phyloP scores from a whole-genome alignment of 2,797 vertebrate genomes.

The Emydoidea blandingii region DNA sequence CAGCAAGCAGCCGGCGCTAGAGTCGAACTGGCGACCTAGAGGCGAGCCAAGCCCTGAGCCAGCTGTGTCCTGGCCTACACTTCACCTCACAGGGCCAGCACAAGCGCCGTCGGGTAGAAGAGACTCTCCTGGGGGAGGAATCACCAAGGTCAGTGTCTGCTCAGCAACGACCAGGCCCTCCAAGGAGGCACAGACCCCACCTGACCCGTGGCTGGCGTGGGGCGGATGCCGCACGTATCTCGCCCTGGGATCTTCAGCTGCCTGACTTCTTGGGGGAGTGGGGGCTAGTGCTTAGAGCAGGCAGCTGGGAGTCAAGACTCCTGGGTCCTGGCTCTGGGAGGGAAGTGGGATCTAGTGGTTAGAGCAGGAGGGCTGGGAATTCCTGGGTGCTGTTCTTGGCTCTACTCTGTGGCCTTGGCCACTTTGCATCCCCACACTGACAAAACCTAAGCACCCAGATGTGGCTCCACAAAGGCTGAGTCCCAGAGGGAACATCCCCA shows the following conservation, averaged over 20 bases:
- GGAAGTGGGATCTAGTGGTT: neutral
- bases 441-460: neutral
- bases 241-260: neutral
- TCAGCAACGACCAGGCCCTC: neutral
- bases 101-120: neutral
- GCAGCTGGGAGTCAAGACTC: neutral
- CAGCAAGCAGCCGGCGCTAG: neutral
- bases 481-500: neutral
- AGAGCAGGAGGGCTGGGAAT: neutral
- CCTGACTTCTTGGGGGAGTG: neutral
- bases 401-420: neutral
- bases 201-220: neutral
- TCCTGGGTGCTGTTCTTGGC: neutral
- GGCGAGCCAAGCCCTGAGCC: neutral
- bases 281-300: neutral
- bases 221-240: neutral
- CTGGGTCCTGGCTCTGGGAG: neutral
- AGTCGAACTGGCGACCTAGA: neutral
- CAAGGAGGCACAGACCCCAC: neutral
- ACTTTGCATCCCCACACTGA: neutral
- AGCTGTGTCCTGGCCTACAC: neutral
- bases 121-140: neutral
- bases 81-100: neutral
- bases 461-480: neutral
- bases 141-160: neutral